Percentiles rank a stretch among this genome's conserved stretches.
Evolutionary conservation across 2,113 vertebrate species (phyloP).

Genomic region (Archilochus colubris): DNA sequence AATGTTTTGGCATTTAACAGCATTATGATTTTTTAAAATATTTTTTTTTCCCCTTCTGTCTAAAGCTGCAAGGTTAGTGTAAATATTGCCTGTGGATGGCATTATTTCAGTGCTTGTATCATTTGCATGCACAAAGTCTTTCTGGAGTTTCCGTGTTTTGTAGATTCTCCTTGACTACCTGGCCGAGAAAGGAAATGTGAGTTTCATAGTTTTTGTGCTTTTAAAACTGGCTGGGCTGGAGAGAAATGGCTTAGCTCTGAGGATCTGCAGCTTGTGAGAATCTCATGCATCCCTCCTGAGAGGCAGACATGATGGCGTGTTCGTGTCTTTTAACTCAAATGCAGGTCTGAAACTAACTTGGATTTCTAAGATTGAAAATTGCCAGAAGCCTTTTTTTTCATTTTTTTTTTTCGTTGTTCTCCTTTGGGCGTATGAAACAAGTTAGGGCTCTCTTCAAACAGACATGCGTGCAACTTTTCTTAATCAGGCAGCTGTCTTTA

Average conservation of each 20-base stretch:
- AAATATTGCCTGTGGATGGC: constrained; percentile 13
- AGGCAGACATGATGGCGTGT: rapidly evolving
- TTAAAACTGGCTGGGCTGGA: constrained; percentile 9
- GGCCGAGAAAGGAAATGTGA: constrained; percentile 1
- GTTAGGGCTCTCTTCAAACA: background rate
- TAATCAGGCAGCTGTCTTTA: background rate
- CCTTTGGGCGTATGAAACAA: background rate
- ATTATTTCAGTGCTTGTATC: background rate
- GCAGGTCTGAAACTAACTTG: background rate
- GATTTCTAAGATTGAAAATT: background rate
- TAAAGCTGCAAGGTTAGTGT: background rate
- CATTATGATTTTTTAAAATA: background rate
- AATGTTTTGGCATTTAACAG: background rate
- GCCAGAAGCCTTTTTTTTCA: background rate
- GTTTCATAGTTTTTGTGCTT: constrained; percentile 33
- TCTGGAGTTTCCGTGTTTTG: constrained; percentile 8
- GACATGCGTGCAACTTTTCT: background rate
- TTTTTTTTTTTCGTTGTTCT: background rate
- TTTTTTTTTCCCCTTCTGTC: background rate
- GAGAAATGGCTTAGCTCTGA: background rate
- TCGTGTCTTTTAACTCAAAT: background rate
- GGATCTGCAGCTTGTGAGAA: background rate
- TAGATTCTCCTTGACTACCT: constrained; percentile 50
- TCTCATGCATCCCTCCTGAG: background rate
- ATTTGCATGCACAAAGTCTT: background rate